Evolutionary conservation across 2,888 invertebrate genomes (phyloP).

Genomic region (Microctonus hyperodae): DNA sequence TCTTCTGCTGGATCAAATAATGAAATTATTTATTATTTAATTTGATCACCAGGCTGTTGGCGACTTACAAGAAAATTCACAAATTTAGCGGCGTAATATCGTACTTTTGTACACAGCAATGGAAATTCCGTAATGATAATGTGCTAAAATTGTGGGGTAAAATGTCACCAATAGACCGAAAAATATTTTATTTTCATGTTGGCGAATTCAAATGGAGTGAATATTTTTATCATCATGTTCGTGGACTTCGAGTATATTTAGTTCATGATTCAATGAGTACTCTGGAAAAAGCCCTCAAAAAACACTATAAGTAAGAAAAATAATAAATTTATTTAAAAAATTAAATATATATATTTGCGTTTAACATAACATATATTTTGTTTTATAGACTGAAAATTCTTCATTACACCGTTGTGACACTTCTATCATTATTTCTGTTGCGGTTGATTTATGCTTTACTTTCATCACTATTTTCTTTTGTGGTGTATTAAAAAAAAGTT

Average conservation of each 20-base stretch:
- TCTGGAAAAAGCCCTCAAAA: conserved; percentile 69
- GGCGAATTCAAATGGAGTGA: conserved; percentile 75
- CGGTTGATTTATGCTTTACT: conserved; percentile 37
- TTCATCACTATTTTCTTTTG: not conserved
- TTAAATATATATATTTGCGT: no score
- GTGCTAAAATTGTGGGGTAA: conserved; percentile 69
- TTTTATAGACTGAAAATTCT: conserved; percentile 47
- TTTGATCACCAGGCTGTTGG: conserved; percentile 69
- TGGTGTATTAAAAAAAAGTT: no score
- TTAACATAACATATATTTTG: conserved; percentile 21
- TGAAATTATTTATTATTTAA: conserved; percentile 2
- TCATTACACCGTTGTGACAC: conserved; percentile 50
- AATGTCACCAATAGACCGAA: conserved; percentile 67
- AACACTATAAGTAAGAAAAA: conserved; percentile 47
- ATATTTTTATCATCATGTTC: conserved; percentile 71
- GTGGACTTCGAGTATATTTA: conserved; percentile 77
- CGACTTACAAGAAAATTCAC: conserved; percentile 76
- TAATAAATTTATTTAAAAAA: no score
- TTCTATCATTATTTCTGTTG: conserved; percentile 31
- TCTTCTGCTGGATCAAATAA: not conserved
- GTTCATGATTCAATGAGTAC: conserved; percentile 79
- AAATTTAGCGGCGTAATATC: conserved; percentile 74
- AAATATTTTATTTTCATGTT: conserved; percentile 76
- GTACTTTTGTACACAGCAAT: conserved; percentile 80
- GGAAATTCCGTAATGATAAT: conserved; percentile 73